Percentiles rank a stretch among this genome's conserved stretches.
Conservation (phyloP, 1,140 invertebrate species). For the Nylanderia fulva region DNA sequence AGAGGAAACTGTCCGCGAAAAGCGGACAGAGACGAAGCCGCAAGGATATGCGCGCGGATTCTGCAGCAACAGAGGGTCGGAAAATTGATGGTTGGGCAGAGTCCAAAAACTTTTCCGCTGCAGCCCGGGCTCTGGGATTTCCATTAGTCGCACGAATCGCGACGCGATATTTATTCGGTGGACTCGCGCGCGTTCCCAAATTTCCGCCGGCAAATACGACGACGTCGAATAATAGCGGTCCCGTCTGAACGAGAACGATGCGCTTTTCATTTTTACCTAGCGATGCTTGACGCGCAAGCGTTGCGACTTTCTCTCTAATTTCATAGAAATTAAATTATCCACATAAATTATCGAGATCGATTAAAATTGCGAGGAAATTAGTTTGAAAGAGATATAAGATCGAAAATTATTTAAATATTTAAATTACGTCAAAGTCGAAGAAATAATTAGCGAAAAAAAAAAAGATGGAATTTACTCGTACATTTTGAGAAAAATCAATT, state of each 20-base stretch:
- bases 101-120: slow-evolving; percentile 64
- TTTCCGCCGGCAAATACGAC: slow-evolving; percentile 69
- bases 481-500: not conserved
- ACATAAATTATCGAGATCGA: slow-evolving; percentile 1
- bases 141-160: slow-evolving; percentile 70
- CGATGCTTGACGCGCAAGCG: slow-evolving; percentile 8
- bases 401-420: no score
- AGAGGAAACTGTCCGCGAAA: not conserved
- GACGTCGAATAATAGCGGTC: slow-evolving; percentile 58
- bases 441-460: not conserved
- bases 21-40: slow-evolving; percentile 9
- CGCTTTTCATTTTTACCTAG: slow-evolving; percentile 14
- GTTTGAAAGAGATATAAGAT: slow-evolving; percentile 6
- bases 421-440: no score
- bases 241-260: slow-evolving; percentile 27
- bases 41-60: slow-evolving; percentile 32
- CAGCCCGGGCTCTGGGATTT: slow-evolving; percentile 65
- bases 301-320: not conserved
- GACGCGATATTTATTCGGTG: slow-evolving; percentile 72
- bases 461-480: not conserved
- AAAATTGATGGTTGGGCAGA: slow-evolving; percentile 63
- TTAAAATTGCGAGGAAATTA: not conserved
- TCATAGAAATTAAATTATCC: no score
- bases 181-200: slow-evolving; percentile 70
- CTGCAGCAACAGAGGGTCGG: slow-evolving; percentile 53